Evolutionary conservation across 2,113 vertebrate species (phyloP).

Genomic region (Forbesichthys agassizii): DNA sequence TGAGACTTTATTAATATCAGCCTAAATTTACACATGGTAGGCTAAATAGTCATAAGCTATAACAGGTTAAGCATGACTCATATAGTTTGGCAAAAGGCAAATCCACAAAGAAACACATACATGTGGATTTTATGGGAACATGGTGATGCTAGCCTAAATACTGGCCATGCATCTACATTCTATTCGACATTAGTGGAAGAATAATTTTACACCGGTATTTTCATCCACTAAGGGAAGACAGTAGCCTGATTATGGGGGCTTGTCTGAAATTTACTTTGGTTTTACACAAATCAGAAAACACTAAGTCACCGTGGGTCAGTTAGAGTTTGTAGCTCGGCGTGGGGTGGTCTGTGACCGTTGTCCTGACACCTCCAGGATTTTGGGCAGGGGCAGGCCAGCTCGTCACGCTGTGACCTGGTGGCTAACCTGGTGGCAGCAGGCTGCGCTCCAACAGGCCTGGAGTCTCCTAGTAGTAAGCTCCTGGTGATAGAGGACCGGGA

Average conservation of each 20-base stretch:
- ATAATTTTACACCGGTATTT: background rate
- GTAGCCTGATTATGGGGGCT: background rate
- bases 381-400: slow-evolving; percentile 51
- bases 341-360: background rate
- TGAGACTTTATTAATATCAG: no score
- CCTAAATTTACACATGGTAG: no score
- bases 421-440: slow-evolving; percentile 77
- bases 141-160: slow-evolving; percentile 7
- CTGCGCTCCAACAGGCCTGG: slow-evolving; percentile 74
- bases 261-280: background rate
- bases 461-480: slow-evolving; percentile 82
- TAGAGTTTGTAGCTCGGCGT: background rate
- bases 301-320: background rate
- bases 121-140: background rate
- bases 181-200: background rate
- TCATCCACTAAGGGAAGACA: background rate
- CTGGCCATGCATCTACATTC: background rate
- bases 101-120: background rate
- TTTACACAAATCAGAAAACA: background rate
- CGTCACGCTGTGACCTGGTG: slow-evolving; percentile 85
- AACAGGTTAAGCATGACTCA: background rate
- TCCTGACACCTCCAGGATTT: slow-evolving; percentile 68
- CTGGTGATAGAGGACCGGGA: slow-evolving; percentile 76
- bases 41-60: no score
- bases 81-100: background rate